phyloP scores from a whole-genome alignment of 2,113 vertebrate species.

The Ammodytes marinus region DNA sequence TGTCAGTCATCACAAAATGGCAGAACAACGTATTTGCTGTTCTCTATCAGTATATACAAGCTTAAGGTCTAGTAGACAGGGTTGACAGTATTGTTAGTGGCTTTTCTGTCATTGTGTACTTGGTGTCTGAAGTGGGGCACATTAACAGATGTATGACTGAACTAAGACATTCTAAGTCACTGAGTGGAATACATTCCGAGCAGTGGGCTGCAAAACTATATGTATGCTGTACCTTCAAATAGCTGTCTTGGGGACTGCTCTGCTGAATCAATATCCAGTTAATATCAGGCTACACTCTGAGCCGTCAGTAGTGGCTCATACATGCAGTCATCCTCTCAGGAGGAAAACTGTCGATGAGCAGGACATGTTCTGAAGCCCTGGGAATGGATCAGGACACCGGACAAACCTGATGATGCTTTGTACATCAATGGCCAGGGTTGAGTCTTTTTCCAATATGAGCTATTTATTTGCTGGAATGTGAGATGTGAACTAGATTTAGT shows the following conservation, averaged over 20 bases:
- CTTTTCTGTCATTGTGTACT: background rate
- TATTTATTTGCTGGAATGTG: slow-evolving; percentile 14
- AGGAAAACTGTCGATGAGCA: slow-evolving; percentile 61
- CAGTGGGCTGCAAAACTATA: slow-evolving; percentile 45
- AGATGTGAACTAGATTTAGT: background rate
- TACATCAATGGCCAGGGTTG: slow-evolving; percentile 9
- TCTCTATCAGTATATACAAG: background rate
- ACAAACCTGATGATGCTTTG: slow-evolving; percentile 39
- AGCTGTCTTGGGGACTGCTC: slow-evolving; percentile 69
- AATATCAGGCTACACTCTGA: slow-evolving; percentile 76
- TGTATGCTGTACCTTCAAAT: slow-evolving; percentile 65
- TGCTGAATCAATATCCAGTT: slow-evolving; percentile 81
- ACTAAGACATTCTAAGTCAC: slow-evolving; percentile 41
- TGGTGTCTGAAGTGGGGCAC: background rate
- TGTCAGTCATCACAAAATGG: background rate
- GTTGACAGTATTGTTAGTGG: background rate
- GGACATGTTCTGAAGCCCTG: slow-evolving; percentile 43
- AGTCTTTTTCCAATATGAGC: slow-evolving; percentile 10
- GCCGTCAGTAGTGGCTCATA: slow-evolving; percentile 66
- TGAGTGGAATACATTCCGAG: slow-evolving; percentile 54
- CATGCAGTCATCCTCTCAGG: slow-evolving; percentile 56
- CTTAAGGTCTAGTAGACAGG: background rate
- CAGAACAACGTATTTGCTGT: background rate
- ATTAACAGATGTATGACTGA: slow-evolving; percentile 29
- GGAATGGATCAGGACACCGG: slow-evolving; percentile 26